Evolutionary conservation across 2,888 invertebrate genomes (phyloP).

Genomic region (Zaprionus obscuricornis): DNA sequence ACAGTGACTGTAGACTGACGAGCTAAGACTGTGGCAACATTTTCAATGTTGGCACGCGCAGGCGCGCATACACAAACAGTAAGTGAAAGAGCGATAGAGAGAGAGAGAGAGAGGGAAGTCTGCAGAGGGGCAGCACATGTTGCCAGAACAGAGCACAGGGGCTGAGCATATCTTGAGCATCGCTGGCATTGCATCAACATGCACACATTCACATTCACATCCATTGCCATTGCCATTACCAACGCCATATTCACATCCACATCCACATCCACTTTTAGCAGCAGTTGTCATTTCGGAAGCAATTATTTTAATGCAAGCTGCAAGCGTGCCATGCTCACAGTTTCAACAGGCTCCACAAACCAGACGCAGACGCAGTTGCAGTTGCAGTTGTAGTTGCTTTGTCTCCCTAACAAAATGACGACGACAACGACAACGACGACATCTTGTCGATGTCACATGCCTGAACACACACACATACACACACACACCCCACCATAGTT

Average conservation of each 20-base stretch:
- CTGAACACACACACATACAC: slow-evolving; percentile 5
- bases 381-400: too few relatives aligned
- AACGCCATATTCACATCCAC: too few relatives aligned
- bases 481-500: neutral
- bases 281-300: slow-evolving; percentile 80
- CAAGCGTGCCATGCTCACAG: slow-evolving; percentile 49
- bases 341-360: too few relatives aligned
- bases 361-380: slow-evolving; percentile 19
- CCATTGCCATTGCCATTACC: too few relatives aligned
- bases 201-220: slow-evolving; percentile 15
- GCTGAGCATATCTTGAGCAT: slow-evolving; percentile 45
- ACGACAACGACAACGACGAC: slow-evolving; percentile 32
- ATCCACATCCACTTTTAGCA: slow-evolving; percentile 54
- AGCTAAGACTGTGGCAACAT: slow-evolving; percentile 41
- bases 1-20: too few relatives aligned
- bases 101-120: too few relatives aligned
- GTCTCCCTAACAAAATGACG: slow-evolving; percentile 36
- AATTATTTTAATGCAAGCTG: slow-evolving; percentile 79
- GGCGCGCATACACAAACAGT: slow-evolving; percentile 64
- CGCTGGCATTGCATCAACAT: too few relatives aligned
- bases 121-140: slow-evolving; percentile 62
- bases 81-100: too few relatives aligned
- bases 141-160: slow-evolving; percentile 43
- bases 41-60: slow-evolving; percentile 78
- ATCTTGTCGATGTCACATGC: slow-evolving; percentile 64